A percentile compares a stretch with the other conserved stretches of the same genome.
phyloP scores from a whole-genome alignment of 2,797 vertebrate genomes.

The Dipus sagitta region DNA sequence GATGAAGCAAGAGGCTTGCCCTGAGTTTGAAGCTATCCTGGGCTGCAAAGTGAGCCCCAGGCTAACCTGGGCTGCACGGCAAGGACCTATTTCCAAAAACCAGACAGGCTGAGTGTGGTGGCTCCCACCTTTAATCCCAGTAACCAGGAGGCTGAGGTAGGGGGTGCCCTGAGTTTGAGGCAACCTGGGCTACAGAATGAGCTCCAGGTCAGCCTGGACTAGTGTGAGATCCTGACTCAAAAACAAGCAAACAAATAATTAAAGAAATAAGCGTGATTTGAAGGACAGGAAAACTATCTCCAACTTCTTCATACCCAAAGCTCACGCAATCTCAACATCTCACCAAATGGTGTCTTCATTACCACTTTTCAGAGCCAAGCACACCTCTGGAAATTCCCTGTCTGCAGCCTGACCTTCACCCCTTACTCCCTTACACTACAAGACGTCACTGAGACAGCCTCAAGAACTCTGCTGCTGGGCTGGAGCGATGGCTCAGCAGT shows the following conservation, averaged over 20 bases:
- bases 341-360: conserved; percentile 15
- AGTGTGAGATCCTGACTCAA: too few relatives aligned
- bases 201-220: not conserved
- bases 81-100: not conserved
- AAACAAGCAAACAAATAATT: too few relatives aligned
- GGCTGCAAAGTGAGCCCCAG: too few relatives aligned
- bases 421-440: not conserved
- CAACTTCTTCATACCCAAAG: not conserved
- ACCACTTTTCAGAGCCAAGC: conserved; percentile 6
- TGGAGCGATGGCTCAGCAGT: too few relatives aligned
- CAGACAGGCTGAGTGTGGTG: not conserved
- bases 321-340: not conserved
- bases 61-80: too few relatives aligned
- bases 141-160: not conserved
- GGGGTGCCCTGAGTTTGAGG: not conserved
- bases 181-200: not conserved
- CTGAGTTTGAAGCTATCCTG: not conserved
- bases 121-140: not conserved
- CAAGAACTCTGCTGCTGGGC: not conserved
- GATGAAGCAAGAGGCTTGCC: too few relatives aligned
- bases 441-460: conserved; percentile 29
- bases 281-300: conserved; percentile 7
- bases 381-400: conserved; percentile 19
- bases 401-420: not conserved
- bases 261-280: not conserved